Base-by-base conservation (phyloP, 1,140 invertebrate species). In the Drosophila dunni region DNA sequence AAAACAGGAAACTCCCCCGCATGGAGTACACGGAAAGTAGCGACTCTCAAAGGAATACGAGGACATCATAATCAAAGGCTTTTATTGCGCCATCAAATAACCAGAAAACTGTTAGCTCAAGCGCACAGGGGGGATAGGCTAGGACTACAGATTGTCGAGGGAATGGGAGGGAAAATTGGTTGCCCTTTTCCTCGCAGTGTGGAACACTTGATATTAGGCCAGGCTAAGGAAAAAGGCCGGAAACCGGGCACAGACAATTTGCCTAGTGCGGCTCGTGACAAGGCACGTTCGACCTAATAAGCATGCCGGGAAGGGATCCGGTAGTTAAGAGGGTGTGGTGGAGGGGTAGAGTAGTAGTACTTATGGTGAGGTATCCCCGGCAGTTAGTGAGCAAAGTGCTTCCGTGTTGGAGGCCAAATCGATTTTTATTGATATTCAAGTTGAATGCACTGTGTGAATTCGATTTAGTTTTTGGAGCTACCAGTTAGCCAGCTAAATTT, bases 261-360 rank as follows among this genome's bases (percentile, higher is more conserved):
- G 69, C 79, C 69, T 84, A 65, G 51, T 45, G 58, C 51, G 68
- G 58, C 75, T 58, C 64, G 79, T 75, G 79, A 74, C 75, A 51
- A 69, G 68, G 77, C 83, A 88, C 84, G 83, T 88, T 89, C 83
- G 83, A 88, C 83, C 83, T 83, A 88, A 88, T 89, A 88, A 88
- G 73, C 80, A 78, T 58, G 48, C 46, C 20, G 42, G 40, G 11
- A n/a, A 9, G 40, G 36, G 10, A 34, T 38, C 8, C 34, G 34
- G 42, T 8, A 33, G 46, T 17, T 46, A 20, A 61, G 61, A 29
- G 34, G 46, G 20, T 44, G 24, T 13, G n/a, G 7, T 24, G 63
- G 63, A 33, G 29, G n/a, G 56, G 15, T 42, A 56, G 36, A 42
- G 24, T 29, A 29, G 24, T 42, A 15, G 50, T 36, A 46, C 45